These are phyloP conservation scores for Serrognathus titanus DNA, from an alignment of 2,888 invertebrate genomes.

Conservation along the genomic window DNA sequence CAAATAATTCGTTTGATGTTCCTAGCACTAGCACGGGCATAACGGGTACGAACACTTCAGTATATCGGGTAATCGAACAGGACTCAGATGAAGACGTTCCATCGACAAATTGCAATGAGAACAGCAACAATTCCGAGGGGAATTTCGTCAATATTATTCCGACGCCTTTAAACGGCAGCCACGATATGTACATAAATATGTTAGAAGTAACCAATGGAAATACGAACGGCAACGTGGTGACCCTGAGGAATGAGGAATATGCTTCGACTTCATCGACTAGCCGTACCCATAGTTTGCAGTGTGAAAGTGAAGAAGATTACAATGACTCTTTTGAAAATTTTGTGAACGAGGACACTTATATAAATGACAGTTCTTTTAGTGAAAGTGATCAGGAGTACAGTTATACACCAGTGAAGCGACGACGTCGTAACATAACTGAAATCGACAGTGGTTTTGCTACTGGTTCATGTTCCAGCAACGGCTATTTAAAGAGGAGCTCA, in stretches of 20 bases:
- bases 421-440: slow-evolving; percentile 33
- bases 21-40: slow-evolving; percentile 67
- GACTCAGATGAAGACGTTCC: slow-evolving; percentile 61
- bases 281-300: slow-evolving; percentile 8
- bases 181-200: slow-evolving; percentile 45
- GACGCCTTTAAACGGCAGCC: slow-evolving; percentile 58
- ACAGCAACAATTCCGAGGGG: slow-evolving; percentile 29
- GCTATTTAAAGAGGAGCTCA: slow-evolving; percentile 26
- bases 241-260: slow-evolving; percentile 44
- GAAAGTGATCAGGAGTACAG: slow-evolving; percentile 41
- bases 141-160: slow-evolving; percentile 58
- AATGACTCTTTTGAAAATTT: slow-evolving; percentile 19
- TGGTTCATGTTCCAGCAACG: slow-evolving; percentile 37
- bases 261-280: slow-evolving; percentile 24
- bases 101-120: slow-evolving; percentile 27
- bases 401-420: slow-evolving; percentile 41
- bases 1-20: slow-evolving; percentile 54
- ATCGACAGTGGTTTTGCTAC: slow-evolving; percentile 46
- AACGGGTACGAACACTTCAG: slow-evolving; percentile 37
- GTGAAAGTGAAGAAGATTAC: slow-evolving; percentile 10
- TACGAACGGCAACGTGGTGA: slow-evolving; percentile 53
- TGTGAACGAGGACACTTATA: slow-evolving; percentile 17
- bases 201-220: slow-evolving; percentile 45
- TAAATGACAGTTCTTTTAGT: slow-evolving; percentile 28
- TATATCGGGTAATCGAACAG: slow-evolving; percentile 51